These are phyloP conservation scores for Thrips palmi DNA, from an alignment of 1,140 invertebrate species.

Conservation along the genomic window DNA sequence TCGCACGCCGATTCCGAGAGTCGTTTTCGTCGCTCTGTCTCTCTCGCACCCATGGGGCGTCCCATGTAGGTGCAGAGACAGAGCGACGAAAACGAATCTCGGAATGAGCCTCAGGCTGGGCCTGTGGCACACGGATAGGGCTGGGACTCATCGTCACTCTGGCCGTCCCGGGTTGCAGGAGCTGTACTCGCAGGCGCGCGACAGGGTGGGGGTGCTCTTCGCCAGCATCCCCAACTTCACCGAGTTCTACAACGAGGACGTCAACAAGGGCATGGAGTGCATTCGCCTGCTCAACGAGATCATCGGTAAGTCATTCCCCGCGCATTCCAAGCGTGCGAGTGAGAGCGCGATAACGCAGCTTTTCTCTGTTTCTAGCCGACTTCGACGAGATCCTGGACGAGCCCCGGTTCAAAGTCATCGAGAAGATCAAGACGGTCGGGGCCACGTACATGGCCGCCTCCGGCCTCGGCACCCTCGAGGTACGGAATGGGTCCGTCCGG, in stretches of 20 bases:
- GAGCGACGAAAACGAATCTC: too few species aligned
- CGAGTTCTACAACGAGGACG: constrained; percentile 95
- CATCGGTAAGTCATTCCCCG: constrained; percentile 47
- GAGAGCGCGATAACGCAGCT: constrained; percentile 1
- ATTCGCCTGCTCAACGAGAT: constrained; percentile 96
- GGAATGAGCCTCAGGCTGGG: too few species aligned
- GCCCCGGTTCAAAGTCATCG: constrained; percentile 73
- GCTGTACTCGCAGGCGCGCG: constrained; percentile 82
- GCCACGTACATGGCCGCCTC: constrained; percentile 96
- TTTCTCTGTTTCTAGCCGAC: constrained; percentile 40
- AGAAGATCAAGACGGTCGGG: constrained; percentile 98
- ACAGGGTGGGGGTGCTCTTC: constrained; percentile 91
- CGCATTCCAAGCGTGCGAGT: too few species aligned
- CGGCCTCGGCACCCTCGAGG: constrained; percentile 67
- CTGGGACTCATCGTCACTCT: too few species aligned
- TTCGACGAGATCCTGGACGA: constrained; percentile 86
- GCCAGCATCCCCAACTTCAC: constrained; percentile 97
- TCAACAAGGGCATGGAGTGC: constrained; percentile 93
- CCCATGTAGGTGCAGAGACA: too few species aligned
- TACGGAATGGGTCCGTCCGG: too few species aligned
- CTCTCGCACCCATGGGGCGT: too few species aligned
- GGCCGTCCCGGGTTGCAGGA: constrained; percentile 47
- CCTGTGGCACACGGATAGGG: too few species aligned
- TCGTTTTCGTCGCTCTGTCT: neutral
- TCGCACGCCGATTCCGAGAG: constrained; percentile 4